Conservation (phyloP, 92 coral and sea anemone genomes). For the Porites cylindrica region DNA sequence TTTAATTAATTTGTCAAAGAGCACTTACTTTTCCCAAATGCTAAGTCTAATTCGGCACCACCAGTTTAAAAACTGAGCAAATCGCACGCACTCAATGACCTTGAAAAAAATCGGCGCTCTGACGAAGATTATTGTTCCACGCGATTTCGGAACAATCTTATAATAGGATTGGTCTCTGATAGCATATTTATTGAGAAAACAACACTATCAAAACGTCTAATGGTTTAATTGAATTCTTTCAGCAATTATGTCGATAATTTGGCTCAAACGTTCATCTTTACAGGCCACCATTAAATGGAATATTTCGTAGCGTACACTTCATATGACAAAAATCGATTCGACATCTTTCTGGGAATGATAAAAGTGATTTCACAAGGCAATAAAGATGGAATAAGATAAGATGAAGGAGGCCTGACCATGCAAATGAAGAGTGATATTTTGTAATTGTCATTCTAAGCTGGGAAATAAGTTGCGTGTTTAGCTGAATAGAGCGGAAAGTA, state of each 20-base stretch:
- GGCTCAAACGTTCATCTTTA: constrained; percentile 10
- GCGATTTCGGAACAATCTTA: constrained; percentile 23
- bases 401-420: background rate
- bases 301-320: background rate
- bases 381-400: background rate
- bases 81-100: constrained; percentile 3
- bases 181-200: constrained; percentile 14
- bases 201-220: constrained; percentile 14
- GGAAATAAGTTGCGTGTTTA: constrained; percentile 30
- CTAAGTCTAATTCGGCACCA: background rate
- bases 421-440: background rate
- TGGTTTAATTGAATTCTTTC: constrained; percentile 29
- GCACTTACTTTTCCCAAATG: background rate
- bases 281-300: constrained; percentile 18
- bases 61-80: background rate
- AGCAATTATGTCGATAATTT: constrained; percentile 18
- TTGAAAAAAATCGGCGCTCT: background rate
- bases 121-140: background rate
- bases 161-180: constrained; percentile 24
- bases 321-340: constrained; percentile 3
- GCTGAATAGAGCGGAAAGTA: background rate
- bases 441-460: constrained; percentile 4
- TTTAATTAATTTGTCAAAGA: background rate
- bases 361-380: constrained; percentile 1
- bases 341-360: background rate